These are phyloP conservation scores for Dorcus parallelipipedus DNA, from an alignment of 2,888 invertebrate species.

Conservation along the genomic window DNA sequence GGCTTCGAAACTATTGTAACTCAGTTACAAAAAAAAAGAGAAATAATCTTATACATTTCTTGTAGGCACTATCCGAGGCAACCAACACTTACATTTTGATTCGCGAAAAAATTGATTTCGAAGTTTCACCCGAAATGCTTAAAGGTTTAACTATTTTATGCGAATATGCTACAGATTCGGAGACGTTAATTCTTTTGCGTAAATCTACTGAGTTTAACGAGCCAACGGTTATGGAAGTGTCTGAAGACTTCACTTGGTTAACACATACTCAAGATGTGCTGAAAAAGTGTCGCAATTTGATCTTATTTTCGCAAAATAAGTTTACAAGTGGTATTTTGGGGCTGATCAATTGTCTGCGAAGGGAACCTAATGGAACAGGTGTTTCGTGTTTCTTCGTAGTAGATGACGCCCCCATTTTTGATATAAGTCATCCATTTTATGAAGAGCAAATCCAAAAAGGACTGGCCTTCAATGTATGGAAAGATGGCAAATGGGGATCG, in stretches of 20 bases:
- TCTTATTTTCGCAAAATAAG: conserved; percentile 64
- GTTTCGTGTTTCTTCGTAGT: conserved; percentile 61
- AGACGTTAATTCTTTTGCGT: conserved; percentile 12
- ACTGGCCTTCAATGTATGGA: conserved; percentile 74
- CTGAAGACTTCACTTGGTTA: conserved; percentile 4
- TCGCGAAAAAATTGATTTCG: conserved; percentile 6
- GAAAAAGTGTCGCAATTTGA: conserved; percentile 42
- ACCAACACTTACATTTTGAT: conserved; percentile 12
- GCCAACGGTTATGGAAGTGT: neutral
- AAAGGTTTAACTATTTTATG: neutral
- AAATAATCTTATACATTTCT: conserved; percentile 42
- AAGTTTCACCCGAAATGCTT: conserved; percentile 1
- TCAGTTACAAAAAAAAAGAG: conserved; percentile 32
- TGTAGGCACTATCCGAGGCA: conserved; percentile 1
- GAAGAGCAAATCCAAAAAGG: conserved; percentile 65
- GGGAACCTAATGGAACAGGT: conserved; percentile 61
- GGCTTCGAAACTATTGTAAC: too few species aligned
- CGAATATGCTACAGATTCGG: neutral
- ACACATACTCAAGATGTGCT: conserved; percentile 14
- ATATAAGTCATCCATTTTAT: conserved; percentile 62
- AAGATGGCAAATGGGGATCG: conserved; percentile 59
- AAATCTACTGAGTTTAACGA: neutral
- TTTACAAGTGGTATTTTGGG: conserved; percentile 79
- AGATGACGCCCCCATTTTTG: conserved; percentile 60
- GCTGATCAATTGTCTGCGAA: conserved; percentile 79